Base-by-base conservation (phyloP, 2,797 vertebrate species). In the Eulemur albifrons region DNA sequence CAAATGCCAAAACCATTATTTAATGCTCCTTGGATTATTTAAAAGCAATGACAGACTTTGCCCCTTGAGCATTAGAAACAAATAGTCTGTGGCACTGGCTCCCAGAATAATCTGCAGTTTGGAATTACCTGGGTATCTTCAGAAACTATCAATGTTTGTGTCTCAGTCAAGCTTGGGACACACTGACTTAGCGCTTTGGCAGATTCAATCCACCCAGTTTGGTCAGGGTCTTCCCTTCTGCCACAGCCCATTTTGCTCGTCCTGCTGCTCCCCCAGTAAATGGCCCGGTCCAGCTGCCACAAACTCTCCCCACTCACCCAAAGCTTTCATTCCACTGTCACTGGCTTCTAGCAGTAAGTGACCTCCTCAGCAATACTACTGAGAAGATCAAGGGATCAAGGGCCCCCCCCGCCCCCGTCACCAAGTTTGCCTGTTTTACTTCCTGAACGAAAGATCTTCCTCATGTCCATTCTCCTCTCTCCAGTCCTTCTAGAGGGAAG, bases 1-100 rank as follows among this genome's bases (percentile, higher is more conserved):
- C 93, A 93, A 80, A 57, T 57, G 54, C 23, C n/a, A 63, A 48
- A 94, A 52, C 27, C 38, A 70, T 91, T 95, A 52, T 93, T 85
- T 63, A 83, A 76, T n/a, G 11, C 7, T 63, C 18, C 57, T 59
- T 81, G 61, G 1, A 50, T 32, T 63, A 32, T 70, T 93, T 63
- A 73, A 54, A 94, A 86, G 88, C 88, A 86, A 90, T 63, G 40
- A 84, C 80, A 89, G 38, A 52, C 11, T 72, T 73, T 88, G 38
- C 9, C 25, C 70, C 3, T 72, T 95, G 54, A 88, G 4, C 32
- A 8, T 72, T 91, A 65, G 40, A 91, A 84, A 40, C 52, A 90
- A 94, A 93, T 8, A 70, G 20, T 65, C 59, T 52, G 14, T 7
- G 76, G 12, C 13, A n/a, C 11, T 54, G 35, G 50, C 63, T 95